phyloP scores from a whole-genome alignment of 1,140 invertebrate genomes.

The Drosophila orena region DNA sequence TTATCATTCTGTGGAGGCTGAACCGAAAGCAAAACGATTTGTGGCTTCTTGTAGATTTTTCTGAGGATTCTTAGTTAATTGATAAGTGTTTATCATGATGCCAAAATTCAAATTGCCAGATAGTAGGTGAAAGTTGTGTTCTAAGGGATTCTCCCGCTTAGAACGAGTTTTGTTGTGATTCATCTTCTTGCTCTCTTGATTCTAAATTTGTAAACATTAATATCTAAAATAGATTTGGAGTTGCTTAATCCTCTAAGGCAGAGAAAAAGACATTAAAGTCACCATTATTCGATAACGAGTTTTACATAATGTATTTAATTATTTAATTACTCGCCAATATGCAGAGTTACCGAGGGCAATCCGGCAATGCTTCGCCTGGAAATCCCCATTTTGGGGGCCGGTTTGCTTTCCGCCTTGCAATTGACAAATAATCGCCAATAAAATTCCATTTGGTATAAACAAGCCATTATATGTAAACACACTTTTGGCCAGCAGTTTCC shows the following conservation, averaged over 20 bases:
- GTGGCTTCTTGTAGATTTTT: not conserved
- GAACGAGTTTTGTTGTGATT: not conserved
- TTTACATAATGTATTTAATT: not conserved
- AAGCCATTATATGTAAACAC: constrained; percentile 38
- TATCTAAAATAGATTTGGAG: no score
- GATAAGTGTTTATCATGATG: not conserved
- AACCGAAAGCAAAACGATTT: constrained; percentile 16
- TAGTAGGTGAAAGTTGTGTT: not conserved
- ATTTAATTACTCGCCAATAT: constrained; percentile 3
- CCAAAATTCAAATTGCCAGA: not conserved
- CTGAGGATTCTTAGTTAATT: constrained; percentile 8
- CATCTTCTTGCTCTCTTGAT: no score
- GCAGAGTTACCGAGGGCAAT: not conserved
- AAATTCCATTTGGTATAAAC: constrained; percentile 35
- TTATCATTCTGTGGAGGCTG: constrained; percentile 39
- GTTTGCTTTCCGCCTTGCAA: constrained; percentile 53
- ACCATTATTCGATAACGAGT: no score
- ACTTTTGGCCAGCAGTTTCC: constrained; percentile 35
- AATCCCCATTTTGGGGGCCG: constrained; percentile 19
- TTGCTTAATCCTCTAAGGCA: no score
- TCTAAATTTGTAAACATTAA: no score
- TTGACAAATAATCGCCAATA: constrained; percentile 40
- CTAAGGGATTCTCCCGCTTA: not conserved
- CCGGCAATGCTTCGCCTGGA: constrained; percentile 5
- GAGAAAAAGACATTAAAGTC: no score